A percentile compares a stretch with the other conserved stretches of the same genome.
Conservation (phyloP, 2,113 vertebrate species). For the Emydocephalus ijimae region DNA sequence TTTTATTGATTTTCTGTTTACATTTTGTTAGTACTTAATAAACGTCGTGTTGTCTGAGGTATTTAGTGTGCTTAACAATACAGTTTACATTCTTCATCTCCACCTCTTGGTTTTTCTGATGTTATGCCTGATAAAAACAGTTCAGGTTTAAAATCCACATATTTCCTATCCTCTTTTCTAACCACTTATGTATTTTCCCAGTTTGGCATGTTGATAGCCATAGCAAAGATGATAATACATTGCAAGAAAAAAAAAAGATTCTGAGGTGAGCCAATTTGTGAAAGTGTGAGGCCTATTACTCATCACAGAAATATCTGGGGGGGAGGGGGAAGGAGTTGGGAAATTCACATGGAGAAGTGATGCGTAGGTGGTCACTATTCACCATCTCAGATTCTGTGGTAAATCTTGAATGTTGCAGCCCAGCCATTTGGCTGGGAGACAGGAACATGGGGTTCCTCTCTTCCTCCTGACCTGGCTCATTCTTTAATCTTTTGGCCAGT, state of each 20-base stretch:
- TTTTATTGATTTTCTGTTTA: no score
- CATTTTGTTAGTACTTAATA: no score
- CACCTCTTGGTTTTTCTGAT: no score
- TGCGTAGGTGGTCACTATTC: conserved; percentile 8
- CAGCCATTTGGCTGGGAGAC: conserved; percentile 19
- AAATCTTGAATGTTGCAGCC: conserved; percentile 27
- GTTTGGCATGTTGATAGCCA: not conserved
- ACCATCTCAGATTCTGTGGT: conserved; percentile 20
- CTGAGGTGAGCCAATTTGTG: conserved; percentile 33
- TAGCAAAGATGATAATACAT: not conserved
- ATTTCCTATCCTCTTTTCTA: no score
- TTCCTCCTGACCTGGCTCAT: conserved; percentile 20
- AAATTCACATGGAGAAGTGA: conserved; percentile 20
- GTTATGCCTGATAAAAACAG: no score
- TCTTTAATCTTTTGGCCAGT: conserved; percentile 45
- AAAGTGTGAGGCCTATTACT: conserved; percentile 31
- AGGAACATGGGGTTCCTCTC: conserved; percentile 52
- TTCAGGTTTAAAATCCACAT: no score
- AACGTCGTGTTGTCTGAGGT: no score
- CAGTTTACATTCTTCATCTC: no score
- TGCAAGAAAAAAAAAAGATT: not conserved
- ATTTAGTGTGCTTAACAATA: no score
- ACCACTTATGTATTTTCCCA: no score
- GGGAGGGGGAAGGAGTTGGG: conserved; percentile 29
- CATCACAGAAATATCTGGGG: conserved; percentile 50